Percentiles rank a stretch among this genome's conserved stretches.
phyloP scores from a whole-genome alignment of 2,113 vertebrate genomes.

The Callipepla squamata region DNA sequence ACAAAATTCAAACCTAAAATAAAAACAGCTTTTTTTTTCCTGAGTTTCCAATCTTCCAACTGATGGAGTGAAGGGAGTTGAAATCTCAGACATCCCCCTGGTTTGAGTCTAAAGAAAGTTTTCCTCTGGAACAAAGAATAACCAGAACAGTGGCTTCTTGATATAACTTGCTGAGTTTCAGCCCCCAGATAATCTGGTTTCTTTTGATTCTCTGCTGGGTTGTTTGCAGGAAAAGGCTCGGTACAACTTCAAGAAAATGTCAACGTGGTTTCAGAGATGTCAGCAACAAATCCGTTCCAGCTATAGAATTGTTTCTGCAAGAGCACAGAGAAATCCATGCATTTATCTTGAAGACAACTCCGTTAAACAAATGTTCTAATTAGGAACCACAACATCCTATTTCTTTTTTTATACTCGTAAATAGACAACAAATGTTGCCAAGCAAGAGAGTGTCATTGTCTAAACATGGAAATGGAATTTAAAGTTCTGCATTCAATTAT shows the following conservation, averaged over 20 bases:
- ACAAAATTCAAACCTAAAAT: not conserved
- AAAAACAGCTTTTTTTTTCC: not conserved
- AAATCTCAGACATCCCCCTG: not conserved
- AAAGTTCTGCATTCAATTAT: conserved; percentile 35
- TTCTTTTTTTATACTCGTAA: conserved; percentile 26
- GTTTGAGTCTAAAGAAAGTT: not conserved
- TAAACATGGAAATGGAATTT: conserved; percentile 34
- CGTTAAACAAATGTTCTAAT: not conserved
- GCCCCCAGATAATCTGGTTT: conserved; percentile 18
- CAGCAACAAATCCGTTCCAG: not conserved
- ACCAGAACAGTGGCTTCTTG: not conserved
- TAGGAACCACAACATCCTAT: not conserved
- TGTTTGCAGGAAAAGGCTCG: not conserved
- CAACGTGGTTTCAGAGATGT: conserved; percentile 8
- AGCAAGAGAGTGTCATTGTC: conserved; percentile 26
- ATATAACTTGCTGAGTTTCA: conserved; percentile 17
- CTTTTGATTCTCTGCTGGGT: not conserved
- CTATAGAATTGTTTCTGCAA: not conserved
- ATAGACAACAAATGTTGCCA: conserved; percentile 46
- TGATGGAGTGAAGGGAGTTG: not conserved
- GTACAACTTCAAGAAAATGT: not conserved
- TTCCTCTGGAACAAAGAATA: conserved; percentile 21
- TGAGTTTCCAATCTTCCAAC: not conserved
- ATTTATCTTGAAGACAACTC: not conserved
- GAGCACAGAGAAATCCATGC: not conserved